Conservation (phyloP, 2,113 vertebrate species). For the Hippocampus guttulatus region DNA sequence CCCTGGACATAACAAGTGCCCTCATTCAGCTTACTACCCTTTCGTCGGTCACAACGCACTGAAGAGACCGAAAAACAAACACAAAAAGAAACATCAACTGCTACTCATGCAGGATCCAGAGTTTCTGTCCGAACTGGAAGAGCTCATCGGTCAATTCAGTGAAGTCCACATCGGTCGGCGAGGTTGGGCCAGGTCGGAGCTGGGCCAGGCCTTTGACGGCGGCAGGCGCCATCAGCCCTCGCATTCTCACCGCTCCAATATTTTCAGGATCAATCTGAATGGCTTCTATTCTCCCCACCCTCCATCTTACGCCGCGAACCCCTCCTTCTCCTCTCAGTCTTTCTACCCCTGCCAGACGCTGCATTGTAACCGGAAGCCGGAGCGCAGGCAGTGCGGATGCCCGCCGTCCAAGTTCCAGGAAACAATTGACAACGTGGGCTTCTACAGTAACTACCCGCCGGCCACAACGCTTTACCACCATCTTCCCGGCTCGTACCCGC, state of each 20-base stretch:
- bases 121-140: conserved; percentile 88
- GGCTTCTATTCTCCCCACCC: conserved; percentile 90
- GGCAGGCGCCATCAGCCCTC: conserved; percentile 78
- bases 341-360: conserved; percentile 80
- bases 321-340: conserved; percentile 69
- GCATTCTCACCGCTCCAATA: conserved; percentile 87
- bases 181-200: conserved; percentile 64
- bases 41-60: conserved; percentile 85
- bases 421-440: conserved; percentile 86
- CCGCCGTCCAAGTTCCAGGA: conserved; percentile 89
- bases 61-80: conserved; percentile 90
- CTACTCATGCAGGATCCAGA: conserved; percentile 87
- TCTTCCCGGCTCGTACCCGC: conserved; percentile 54
- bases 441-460: conserved; percentile 87
- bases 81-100: conserved; percentile 94
- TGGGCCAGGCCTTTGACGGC: conserved; percentile 51
- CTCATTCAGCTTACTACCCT: conserved; percentile 61
- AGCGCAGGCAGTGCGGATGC: conserved; percentile 87
- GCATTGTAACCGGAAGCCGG: conserved; percentile 85
- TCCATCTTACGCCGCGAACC: conserved; percentile 46
- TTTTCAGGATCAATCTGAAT: conserved; percentile 88
- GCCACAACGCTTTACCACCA: conserved; percentile 85
- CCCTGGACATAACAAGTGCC: conserved; percentile 58
- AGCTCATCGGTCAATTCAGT: conserved; percentile 82
- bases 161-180: conserved; percentile 87